phyloP scores from a whole-genome alignment of 1,140 invertebrate species.

The Drosophila miranda region DNA sequence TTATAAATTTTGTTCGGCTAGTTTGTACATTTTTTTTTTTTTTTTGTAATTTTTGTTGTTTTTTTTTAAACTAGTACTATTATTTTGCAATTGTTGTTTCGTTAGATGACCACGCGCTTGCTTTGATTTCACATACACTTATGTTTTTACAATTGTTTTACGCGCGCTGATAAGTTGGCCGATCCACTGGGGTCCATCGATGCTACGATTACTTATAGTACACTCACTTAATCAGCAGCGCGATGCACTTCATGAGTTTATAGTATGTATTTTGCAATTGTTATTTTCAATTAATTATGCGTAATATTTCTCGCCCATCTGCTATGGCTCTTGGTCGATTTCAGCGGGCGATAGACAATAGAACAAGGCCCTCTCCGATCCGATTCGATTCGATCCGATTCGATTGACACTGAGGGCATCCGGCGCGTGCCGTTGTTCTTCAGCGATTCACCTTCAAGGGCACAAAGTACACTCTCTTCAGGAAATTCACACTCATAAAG shows the following conservation, averaged over 20 bases:
- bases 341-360: neutral
- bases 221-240: slow-evolving; percentile 32
- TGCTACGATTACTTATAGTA: slow-evolving; percentile 2
- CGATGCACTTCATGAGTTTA: slow-evolving; percentile 29
- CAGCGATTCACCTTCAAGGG: no score
- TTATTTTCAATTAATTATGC: slow-evolving; percentile 47
- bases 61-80: slow-evolving; percentile 2
- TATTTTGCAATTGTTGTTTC: slow-evolving; percentile 10
- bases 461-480: no score
- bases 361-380: neutral
- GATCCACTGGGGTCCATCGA: slow-evolving; percentile 7
- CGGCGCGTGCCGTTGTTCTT: no score
- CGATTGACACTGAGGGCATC: no score
- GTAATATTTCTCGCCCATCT: slow-evolving; percentile 21
- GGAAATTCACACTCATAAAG: no score
- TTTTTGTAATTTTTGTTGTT: neutral
- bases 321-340: slow-evolving; percentile 17
- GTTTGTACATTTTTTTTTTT: slow-evolving; percentile 21
- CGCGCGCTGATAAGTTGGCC: slow-evolving; percentile 33
- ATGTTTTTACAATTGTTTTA: slow-evolving; percentile 31
- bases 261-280: slow-evolving; percentile 15
- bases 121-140: slow-evolving; percentile 54
- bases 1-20: slow-evolving; percentile 10
- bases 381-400: no score
- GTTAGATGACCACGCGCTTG: slow-evolving; percentile 14